phyloP scores from a whole-genome alignment of 2,113 vertebrate species.

The Lepisosteus osseus region DNA sequence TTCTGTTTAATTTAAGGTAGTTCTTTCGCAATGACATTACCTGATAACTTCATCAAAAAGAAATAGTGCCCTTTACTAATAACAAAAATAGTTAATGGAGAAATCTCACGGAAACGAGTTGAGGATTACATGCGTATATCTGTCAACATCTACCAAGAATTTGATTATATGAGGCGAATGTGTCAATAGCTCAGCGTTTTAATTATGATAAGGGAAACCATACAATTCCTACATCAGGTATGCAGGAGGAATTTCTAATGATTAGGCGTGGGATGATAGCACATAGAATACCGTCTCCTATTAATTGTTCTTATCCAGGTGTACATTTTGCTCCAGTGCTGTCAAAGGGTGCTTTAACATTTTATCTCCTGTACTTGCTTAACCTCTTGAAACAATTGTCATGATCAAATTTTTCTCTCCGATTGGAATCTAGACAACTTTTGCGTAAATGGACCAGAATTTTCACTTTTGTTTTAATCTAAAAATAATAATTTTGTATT shows the following conservation, averaged over 20 bases:
- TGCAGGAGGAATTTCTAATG: slow-evolving; percentile 18
- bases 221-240: neutral
- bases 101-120: no score
- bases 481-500: no score
- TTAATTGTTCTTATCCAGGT: slow-evolving; percentile 54
- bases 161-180: slow-evolving; percentile 1
- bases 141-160: slow-evolving; percentile 1
- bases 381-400: no score
- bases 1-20: no score
- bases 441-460: no score
- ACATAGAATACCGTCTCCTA: slow-evolving; percentile 49
- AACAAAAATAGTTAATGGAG: no score
- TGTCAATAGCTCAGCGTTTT: slow-evolving; percentile 4
- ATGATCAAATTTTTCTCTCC: no score
- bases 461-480: no score
- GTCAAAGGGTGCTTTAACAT: slow-evolving; percentile 53
- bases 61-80: no score
- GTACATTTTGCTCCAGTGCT: slow-evolving; percentile 42
- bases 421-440: no score
- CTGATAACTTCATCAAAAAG: no score
- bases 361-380: slow-evolving; percentile 35
- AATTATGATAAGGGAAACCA: slow-evolving; percentile 16
- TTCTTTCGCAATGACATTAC: no score
- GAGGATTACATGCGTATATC: neutral
- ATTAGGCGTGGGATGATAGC: neutral